Evolutionary conservation across 2,113 vertebrate species (phyloP).

Genomic region (Vulpes lagopus): DNA sequence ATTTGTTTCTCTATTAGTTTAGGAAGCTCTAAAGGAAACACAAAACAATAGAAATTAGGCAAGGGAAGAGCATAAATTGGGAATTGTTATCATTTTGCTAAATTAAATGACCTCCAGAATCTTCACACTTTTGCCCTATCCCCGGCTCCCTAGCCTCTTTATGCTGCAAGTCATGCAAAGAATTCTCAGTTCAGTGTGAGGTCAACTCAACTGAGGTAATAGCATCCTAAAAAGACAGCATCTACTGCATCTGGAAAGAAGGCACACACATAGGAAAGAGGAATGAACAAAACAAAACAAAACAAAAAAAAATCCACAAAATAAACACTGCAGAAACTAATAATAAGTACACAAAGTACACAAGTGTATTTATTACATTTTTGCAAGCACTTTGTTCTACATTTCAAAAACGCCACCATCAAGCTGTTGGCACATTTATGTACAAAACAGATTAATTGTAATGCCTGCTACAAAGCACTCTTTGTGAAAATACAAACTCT

Average conservation of each 20-base stretch:
- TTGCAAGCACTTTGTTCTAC: slow-evolving; percentile 99
- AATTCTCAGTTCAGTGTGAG: not conserved
- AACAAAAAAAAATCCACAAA: slow-evolving; percentile 60
- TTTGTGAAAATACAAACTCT: slow-evolving; percentile 99
- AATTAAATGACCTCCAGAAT: not conserved
- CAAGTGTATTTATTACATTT: slow-evolving; percentile 98
- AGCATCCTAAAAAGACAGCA: not conserved
- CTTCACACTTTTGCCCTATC: too few relatives aligned
- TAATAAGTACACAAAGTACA: slow-evolving; percentile 96
- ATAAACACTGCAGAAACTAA: slow-evolving; percentile 74
- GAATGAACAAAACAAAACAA: slow-evolving; percentile 56
- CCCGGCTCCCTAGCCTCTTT: not conserved
- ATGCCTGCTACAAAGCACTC: slow-evolving; percentile 98
- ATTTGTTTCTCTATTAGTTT: slow-evolving; percentile 60
- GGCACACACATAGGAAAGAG: slow-evolving; percentile 49
- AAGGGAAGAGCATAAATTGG: not conserved
- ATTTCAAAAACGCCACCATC: slow-evolving; percentile 99
- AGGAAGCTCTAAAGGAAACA: slow-evolving; percentile 62
- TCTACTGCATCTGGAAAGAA: not conserved
- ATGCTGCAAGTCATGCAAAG: accelerated
- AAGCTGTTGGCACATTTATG: slow-evolving; percentile 99
- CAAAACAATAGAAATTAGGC: slow-evolving; percentile 33
- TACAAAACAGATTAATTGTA: slow-evolving; percentile 99
- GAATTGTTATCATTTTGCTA: not conserved
- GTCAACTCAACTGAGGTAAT: not conserved